Percentiles rank a stretch among this genome's conserved stretches.
Conservation (phyloP, 2,113 vertebrate genomes). For the Merops nubicus region DNA sequence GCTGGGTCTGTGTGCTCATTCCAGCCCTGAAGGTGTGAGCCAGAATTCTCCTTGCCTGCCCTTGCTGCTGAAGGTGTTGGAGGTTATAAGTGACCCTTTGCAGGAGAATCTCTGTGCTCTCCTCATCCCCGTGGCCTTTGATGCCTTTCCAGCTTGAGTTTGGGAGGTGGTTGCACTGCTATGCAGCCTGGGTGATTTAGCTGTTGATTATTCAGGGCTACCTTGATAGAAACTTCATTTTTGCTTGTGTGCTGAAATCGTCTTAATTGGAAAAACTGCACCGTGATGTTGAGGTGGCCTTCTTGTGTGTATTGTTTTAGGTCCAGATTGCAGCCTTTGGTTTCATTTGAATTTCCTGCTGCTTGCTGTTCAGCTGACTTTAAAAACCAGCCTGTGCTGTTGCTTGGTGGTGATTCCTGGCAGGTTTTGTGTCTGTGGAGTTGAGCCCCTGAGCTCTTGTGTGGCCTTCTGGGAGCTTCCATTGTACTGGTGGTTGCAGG, state of each 20-base stretch:
- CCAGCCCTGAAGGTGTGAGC: neutral
- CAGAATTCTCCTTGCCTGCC: neutral
- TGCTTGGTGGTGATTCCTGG: neutral
- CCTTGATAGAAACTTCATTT: neutral
- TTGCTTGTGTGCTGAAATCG: neutral
- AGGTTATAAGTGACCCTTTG: too few relatives aligned
- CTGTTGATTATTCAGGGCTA: neutral
- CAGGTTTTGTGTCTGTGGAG: neutral
- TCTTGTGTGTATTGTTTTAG: neutral
- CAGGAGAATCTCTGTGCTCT: accelerated
- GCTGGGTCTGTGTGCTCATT: neutral
- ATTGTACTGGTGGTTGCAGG: neutral
- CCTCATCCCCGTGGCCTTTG: neutral
- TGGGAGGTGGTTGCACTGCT: neutral
- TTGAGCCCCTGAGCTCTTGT: neutral
- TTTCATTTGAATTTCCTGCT: neutral
- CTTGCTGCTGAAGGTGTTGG: neutral
- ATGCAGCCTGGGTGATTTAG: neutral
- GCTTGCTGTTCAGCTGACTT: neutral
- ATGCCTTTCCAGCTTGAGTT: neutral
- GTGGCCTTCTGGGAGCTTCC: neutral
- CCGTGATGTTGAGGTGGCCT: accelerated
- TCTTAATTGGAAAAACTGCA: too few relatives aligned
- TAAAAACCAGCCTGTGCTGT: neutral
- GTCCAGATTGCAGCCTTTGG: neutral